These are phyloP conservation scores for Brachionus sp. DNA, from an alignment of 1,140 invertebrate species.

Conservation along the genomic window DNA sequence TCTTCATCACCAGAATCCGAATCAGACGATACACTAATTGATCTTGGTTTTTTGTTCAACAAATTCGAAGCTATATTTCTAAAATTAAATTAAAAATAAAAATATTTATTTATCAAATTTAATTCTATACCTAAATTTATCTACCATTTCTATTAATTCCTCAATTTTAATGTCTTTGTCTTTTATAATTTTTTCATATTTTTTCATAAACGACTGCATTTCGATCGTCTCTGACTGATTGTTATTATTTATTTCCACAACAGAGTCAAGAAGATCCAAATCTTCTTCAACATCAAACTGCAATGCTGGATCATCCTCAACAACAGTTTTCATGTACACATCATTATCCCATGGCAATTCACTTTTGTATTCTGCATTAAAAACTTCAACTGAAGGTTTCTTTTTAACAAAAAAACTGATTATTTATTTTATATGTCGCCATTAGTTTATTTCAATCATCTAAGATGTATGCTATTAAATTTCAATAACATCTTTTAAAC, in stretches of 20 bases:
- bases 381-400: neutral
- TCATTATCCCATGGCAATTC: conserved; percentile 12
- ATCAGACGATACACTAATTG: neutral
- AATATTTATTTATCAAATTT: neutral
- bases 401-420: neutral
- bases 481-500: too few relatives aligned
- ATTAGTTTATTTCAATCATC: too few relatives aligned
- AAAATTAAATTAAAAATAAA: neutral
- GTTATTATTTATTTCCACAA: conserved; percentile 28
- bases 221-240: neutral
- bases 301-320: conserved; percentile 40
- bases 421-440: too few relatives aligned
- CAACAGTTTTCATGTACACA: neutral
- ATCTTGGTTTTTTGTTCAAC: neutral
- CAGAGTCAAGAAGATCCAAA: conserved; percentile 12
- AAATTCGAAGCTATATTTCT: conserved; percentile 20
- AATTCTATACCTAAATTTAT: neutral
- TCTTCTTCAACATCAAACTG: conserved; percentile 46
- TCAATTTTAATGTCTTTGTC: conserved; percentile 17
- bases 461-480: too few relatives aligned
- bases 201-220: neutral
- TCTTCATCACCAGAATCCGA: conserved; percentile 52
- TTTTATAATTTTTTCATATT: conserved; percentile 23
- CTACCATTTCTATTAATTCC: conserved; percentile 20
- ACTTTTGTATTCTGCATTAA: neutral